These are phyloP conservation scores for Ridgeia piscesae DNA, from an alignment of 1,140 invertebrate species.

Conservation along the genomic window DNA sequence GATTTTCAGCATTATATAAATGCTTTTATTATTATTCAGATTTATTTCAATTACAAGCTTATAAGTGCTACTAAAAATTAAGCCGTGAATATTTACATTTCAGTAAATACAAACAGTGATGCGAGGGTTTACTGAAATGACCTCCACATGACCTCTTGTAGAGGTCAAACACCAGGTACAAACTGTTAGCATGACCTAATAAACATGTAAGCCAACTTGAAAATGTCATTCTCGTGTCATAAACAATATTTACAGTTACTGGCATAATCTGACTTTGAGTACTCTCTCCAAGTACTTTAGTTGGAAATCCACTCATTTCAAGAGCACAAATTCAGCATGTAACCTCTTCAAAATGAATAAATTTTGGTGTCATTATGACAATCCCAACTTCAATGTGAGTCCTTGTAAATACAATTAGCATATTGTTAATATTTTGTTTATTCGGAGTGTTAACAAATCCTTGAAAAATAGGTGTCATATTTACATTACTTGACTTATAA, in stretches of 20 bases:
- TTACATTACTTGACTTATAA: background rate
- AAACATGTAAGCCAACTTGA: background rate
- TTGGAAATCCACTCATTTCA: background rate
- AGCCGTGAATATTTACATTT: no score
- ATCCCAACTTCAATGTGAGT: background rate
- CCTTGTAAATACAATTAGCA: background rate
- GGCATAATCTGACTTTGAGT: no score
- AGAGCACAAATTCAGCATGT: background rate
- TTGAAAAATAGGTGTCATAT: background rate
- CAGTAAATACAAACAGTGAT: no score
- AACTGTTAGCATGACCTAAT: background rate
- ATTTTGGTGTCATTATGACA: background rate
- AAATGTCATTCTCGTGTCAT: background rate
- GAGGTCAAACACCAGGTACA: background rate
- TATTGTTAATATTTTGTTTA: background rate
- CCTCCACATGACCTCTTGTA: background rate
- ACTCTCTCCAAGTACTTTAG: background rate
- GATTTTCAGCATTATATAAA: no score
- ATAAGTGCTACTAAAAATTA: no score
- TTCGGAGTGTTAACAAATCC: background rate
- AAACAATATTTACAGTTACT: background rate
- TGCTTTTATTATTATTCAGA: no score
- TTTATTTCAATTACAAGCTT: no score
- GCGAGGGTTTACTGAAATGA: no score
- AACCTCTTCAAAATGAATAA: background rate